phyloP scores from a whole-genome alignment of 2,797 vertebrate genomes.

The Sebastes steindachneri region DNA sequence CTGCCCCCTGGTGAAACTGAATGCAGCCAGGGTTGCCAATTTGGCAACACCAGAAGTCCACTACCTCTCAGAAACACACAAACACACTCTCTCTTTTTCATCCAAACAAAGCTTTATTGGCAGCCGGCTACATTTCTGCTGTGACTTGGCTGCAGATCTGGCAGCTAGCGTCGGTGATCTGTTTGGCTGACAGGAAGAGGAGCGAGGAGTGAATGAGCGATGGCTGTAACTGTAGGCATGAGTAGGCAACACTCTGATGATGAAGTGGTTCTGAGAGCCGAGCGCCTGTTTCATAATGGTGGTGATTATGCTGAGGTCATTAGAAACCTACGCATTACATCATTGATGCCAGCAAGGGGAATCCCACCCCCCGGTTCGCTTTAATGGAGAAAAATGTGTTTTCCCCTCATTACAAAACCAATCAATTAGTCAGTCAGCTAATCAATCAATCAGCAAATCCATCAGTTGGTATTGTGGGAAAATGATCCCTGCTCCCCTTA shows the following conservation, averaged over 20 bases:
- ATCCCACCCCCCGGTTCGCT: constrained; percentile 17
- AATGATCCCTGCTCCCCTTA: constrained; percentile 27
- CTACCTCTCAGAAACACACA: neutral
- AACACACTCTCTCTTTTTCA: neutral
- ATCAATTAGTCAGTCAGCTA: constrained; percentile 57
- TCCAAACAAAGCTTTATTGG: constrained; percentile 45
- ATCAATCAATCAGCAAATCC: constrained; percentile 62
- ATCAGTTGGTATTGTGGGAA: constrained; percentile 34
- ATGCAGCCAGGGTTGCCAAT: constrained; percentile 11
- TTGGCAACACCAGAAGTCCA: constrained; percentile 33
- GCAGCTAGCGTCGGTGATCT: constrained; percentile 19
- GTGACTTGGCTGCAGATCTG: constrained; percentile 49
- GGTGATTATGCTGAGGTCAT: constrained; percentile 78
- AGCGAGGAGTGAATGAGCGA: constrained; percentile 40
- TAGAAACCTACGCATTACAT: constrained; percentile 70
- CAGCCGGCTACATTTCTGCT: constrained; percentile 11
- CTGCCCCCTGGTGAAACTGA: constrained; percentile 46
- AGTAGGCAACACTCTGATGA: constrained; percentile 63
- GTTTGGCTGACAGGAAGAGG: constrained; percentile 35
- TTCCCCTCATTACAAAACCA: constrained; percentile 50
- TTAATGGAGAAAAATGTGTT: constrained; percentile 69
- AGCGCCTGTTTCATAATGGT: constrained; percentile 63
- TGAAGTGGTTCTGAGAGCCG: constrained; percentile 61
- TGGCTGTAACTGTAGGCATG: constrained; percentile 55
- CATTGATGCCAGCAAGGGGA: constrained; percentile 53